These are phyloP conservation scores for Lepus timidus DNA, from an alignment of 2,113 vertebrate genomes.

Conservation along the genomic window DNA sequence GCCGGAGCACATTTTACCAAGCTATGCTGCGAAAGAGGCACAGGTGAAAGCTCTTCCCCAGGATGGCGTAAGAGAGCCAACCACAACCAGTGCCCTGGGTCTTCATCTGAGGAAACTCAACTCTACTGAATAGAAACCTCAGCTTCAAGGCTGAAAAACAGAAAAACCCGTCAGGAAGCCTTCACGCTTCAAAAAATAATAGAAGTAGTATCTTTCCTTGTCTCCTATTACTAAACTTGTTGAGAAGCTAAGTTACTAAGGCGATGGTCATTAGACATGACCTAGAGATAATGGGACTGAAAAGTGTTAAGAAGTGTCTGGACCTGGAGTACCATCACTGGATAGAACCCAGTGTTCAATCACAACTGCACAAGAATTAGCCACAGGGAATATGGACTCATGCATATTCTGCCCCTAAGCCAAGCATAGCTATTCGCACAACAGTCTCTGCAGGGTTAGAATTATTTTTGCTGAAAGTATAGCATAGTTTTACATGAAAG, in stretches of 20 bases:
- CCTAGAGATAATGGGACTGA: not conserved
- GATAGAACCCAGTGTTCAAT: constrained; percentile 68
- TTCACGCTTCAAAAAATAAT: not conserved
- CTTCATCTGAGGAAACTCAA: not conserved
- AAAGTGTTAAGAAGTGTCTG: constrained; percentile 59
- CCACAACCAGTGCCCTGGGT: not conserved
- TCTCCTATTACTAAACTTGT: not conserved
- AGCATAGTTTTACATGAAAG: constrained; percentile 12
- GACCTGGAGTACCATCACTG: constrained; percentile 54
- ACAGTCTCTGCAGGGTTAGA: not conserved
- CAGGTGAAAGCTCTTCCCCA: constrained; percentile 29
- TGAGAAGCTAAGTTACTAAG: not conserved
- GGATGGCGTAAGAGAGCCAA: fast-evolving
- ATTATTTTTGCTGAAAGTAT: not conserved
- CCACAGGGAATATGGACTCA: not conserved
- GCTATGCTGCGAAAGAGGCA: not conserved
- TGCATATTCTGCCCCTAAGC: not conserved
- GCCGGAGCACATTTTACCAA: constrained; percentile 19
- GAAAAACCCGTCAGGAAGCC: not conserved
- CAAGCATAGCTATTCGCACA: not conserved
- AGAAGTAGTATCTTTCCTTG: constrained; percentile 3
- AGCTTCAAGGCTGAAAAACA: not conserved
- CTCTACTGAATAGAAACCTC: not conserved
- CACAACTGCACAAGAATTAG: constrained; percentile 65
- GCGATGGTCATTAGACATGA: not conserved